A percentile compares a stretch with the other conserved stretches of the same genome.
Evolutionary conservation across 2,888 invertebrate species (phyloP).

Genomic region (Caenorhabditis sp.): DNA sequence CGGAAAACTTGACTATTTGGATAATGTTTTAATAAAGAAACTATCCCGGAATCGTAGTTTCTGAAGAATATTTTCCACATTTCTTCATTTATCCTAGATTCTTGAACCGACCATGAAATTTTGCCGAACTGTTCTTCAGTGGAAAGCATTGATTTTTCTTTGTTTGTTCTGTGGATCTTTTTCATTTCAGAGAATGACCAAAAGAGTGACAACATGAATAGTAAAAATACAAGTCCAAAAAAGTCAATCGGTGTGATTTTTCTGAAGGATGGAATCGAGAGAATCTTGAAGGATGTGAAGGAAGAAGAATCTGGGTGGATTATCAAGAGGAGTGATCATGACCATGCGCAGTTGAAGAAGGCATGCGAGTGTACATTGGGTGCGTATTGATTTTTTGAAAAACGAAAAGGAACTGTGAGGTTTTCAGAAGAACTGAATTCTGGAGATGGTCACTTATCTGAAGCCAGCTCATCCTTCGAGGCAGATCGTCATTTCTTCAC

Average conservation of each 20-base stretch:
- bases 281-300: conserved; percentile 90
- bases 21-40: too few species aligned
- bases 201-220: conserved; percentile 3
- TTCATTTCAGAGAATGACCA: conserved; percentile 10
- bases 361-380: conserved; percentile 97
- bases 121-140: too few species aligned
- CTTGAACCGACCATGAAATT: too few species aligned
- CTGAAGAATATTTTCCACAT: not conserved
- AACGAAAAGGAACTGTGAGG: not conserved
- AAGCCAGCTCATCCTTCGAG: conserved; percentile 85
- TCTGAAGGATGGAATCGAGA: conserved; percentile 97
- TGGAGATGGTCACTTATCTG: conserved; percentile 68
- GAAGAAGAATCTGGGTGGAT: conserved; percentile 95
- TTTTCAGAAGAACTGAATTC: conserved; percentile 80
- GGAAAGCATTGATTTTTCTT: not conserved
- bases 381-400: conserved; percentile 83
- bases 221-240: not conserved
- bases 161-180: not conserved
- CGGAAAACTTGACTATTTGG: too few species aligned
- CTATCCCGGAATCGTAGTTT: too few species aligned
- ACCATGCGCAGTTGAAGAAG: conserved; percentile 85
- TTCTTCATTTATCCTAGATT: too few species aligned
- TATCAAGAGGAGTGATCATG: conserved; percentile 83
- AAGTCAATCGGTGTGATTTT: conserved; percentile 88
- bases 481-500: conserved; percentile 98